Base-by-base conservation (phyloP, 1,140 invertebrate genomes). In the Lamellibrachia luymesi region DNA sequence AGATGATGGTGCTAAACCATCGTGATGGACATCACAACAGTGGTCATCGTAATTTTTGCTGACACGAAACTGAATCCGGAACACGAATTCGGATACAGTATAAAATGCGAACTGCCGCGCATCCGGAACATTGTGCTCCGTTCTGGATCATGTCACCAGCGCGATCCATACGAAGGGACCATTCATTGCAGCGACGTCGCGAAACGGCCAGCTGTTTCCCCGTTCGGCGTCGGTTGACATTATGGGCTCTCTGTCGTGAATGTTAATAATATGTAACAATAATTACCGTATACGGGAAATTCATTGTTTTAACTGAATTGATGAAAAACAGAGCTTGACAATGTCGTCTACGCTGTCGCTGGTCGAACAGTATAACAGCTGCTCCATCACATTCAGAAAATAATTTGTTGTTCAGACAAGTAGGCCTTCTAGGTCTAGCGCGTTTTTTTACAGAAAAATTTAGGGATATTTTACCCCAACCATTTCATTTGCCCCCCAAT, bases 91-190 rank as follows among this genome's bases (percentile, higher is more conserved):
- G 64, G 64, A 80, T 22, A 80, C 17, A 4, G 64, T 80, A 80
- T 80, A 80, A 80, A 80, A 80, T 80, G 64, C 64, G 64, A 80
- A 80, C 64, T 80, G 64, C 64, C 64, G 13, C 64, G 25, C 64
- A 80, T 80, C 64, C 64, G 64, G 64, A 80, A 80, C 64, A 80
- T 80, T 80, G 64, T 80, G 64, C 64, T 80, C 64, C 64, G 64
- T 80, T 80, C 64, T 80, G 64, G 64, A 80, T 80, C 64, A 80
- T 80, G 64, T 80, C 64, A 80, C 64, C 64, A 80, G 64, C 64
- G 64, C 64, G 64, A 80, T 80, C 64, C 64, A 80, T 80, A 80
- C 64, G 64, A 80, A 80, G 64, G 64, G 64, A 80, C 25, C 64
- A 80, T 80, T 80, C 64, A 80, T 80, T 80, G 64, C 64, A 80